Base-by-base conservation (phyloP, 2,888 invertebrate genomes). In the Mythimna impura region DNA sequence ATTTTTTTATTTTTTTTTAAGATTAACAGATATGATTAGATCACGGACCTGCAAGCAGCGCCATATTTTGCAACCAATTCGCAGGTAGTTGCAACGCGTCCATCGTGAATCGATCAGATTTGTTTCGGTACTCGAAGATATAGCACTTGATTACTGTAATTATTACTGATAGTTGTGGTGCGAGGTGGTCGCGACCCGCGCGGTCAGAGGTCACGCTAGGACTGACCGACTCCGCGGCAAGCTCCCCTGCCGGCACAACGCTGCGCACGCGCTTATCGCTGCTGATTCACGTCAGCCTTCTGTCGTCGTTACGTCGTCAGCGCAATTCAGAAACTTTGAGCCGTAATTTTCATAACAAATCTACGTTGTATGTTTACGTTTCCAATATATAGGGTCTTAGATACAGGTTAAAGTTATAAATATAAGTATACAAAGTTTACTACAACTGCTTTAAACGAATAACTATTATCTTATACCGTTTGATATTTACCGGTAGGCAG, bases 121-220 rank as follows among this genome's bases (percentile, higher is more conserved):
- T 36, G 71, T 50, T 66, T 60, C 52, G 58, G 12, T 14, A 20
- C 40, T 57, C 47, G 43, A 5, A 58, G 67, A 68, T 60, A 69
- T 60, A 69, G 17, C 77, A 81, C 84, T 71, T 47, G 65, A 66
- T 63, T 61, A 64, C 14, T 62, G 54, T 52, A 66, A 61, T 62
- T 58, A 72, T 17, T 20, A 52, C 8, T 50, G 63, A 47, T 69
- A 52, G 52, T 64, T 43, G 68, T 52, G 68, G 52, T 62, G 36
- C 34, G 71, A 73, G 74, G 73, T 60, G 60, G 71, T 64, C 79
- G 87, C 92, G 91, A 89, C 92, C 88, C 87, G 80, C 85, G 84
- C 93, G 93, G 94, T 93, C 94, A 93, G 93, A 93, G 95, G 94
- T 95, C 94, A 93, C 87, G 82, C 85, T 88, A 87, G 86, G 76